A percentile compares a stretch with the other conserved stretches of the same genome.
phyloP scores from a whole-genome alignment of 2,113 vertebrate genomes.

The Pimephales promelas region DNA sequence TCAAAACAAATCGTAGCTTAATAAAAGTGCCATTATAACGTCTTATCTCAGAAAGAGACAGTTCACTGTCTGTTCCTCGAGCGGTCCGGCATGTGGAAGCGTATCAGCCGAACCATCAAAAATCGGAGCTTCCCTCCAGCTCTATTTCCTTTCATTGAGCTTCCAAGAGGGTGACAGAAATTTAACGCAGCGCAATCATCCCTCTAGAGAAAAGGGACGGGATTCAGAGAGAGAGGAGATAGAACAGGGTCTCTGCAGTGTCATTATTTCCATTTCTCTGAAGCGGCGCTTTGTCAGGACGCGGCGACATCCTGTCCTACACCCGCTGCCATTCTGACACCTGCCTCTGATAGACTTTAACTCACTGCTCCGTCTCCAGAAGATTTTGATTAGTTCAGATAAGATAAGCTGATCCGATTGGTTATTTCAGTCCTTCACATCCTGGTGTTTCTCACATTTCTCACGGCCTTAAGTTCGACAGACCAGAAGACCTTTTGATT shows the following conservation, averaged over 20 bases:
- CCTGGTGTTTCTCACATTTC: neutral
- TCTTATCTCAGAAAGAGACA: constrained; percentile 13
- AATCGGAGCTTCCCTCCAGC: neutral
- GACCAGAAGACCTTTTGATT: neutral
- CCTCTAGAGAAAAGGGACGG: constrained; percentile 11
- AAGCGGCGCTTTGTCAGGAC: neutral
- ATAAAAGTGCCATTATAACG: neutral
- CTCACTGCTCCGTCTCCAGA: neutral
- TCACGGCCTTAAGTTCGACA: neutral
- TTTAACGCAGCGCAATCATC: constrained; percentile 29
- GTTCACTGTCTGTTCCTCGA: neutral
- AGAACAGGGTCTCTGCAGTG: constrained; percentile 20
- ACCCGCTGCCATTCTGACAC: constrained; percentile 9
- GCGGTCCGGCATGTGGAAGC: neutral
- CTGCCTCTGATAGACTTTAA: constrained; percentile 13
- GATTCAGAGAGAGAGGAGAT: neutral
- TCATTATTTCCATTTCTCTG: constrained; percentile 35
- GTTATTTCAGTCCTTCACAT: neutral
- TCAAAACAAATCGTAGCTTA: neutral
- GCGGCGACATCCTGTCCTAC: constrained; percentile 5
- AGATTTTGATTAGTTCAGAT: constrained; percentile 12
- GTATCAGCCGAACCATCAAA: constrained; percentile 25
- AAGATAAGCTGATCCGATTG: neutral
- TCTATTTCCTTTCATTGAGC: constrained; percentile 31
- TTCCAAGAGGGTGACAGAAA: constrained; percentile 31